These are phyloP conservation scores for Pseudopleuronectes americanus DNA, from an alignment of 2,797 vertebrate genomes.

Conservation along the genomic window DNA sequence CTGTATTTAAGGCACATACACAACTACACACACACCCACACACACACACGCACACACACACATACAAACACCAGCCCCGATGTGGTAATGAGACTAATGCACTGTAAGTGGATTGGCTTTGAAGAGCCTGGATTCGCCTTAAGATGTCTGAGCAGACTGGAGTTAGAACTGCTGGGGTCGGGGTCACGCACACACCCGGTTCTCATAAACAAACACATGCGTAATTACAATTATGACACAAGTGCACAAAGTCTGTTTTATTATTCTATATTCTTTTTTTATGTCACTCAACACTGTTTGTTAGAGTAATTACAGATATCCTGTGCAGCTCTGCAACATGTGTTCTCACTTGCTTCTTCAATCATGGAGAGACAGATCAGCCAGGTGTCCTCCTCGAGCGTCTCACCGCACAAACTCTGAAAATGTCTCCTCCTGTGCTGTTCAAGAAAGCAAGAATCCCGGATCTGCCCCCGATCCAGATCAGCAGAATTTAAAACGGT, in stretches of 20 bases:
- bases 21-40: constrained; percentile 34
- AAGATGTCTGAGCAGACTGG: constrained; percentile 83
- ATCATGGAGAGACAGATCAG: too few relatives aligned
- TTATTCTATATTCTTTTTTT: background rate
- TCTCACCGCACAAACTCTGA: too few relatives aligned
- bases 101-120: constrained; percentile 84
- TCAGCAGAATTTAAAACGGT: too few relatives aligned
- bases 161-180: constrained; percentile 70
- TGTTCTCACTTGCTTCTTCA: too few relatives aligned
- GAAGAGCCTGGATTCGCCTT: constrained; percentile 75
- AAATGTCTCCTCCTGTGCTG: too few relatives aligned
- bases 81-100: constrained; percentile 83
- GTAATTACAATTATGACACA: constrained; percentile 1
- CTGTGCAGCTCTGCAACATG: background rate
- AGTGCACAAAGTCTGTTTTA: background rate
- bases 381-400: too few relatives aligned
- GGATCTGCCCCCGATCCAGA: too few relatives aligned
- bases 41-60: constrained; percentile 43
- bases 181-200: constrained; percentile 58
- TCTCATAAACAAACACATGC: constrained; percentile 23
- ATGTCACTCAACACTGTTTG: constrained; percentile 8
- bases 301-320: background rate
- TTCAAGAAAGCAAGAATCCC: too few relatives aligned
- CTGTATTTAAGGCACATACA: constrained; percentile 44
- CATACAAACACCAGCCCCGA: constrained; percentile 44